Evolutionary conservation across 1,140 invertebrate genomes (phyloP).

Genomic region (Lucilia cuprina): DNA sequence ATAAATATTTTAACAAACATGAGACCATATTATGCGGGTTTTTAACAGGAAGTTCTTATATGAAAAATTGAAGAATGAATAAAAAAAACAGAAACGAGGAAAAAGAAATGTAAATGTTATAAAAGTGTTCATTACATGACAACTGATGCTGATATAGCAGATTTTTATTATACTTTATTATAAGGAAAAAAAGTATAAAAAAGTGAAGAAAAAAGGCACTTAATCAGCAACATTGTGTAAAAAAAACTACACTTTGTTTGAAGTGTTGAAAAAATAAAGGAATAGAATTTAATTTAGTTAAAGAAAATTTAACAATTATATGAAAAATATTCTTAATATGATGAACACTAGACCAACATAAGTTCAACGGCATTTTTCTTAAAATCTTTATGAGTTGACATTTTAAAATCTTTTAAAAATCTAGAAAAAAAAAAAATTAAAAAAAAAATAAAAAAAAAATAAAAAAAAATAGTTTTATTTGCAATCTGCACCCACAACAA

Average conservation of each 20-base stretch:
- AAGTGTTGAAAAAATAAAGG: background rate
- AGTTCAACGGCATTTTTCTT: too few species aligned
- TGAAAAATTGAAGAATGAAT: background rate
- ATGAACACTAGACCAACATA: too few species aligned
- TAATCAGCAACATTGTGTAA: background rate
- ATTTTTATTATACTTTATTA: background rate
- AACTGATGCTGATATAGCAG: constrained; percentile 1
- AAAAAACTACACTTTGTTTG: background rate
- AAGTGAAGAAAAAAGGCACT: background rate
- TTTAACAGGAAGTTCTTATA: constrained; percentile 8
- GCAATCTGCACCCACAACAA: too few species aligned
- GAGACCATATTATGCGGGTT: background rate
- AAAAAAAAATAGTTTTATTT: background rate
- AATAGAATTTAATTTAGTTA: too few species aligned
- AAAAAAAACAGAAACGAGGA: too few species aligned
- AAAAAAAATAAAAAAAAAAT: background rate
- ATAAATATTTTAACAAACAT: background rate
- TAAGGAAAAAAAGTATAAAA: background rate
- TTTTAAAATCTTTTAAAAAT: background rate
- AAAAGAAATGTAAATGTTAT: too few species aligned
- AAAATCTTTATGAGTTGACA: too few species aligned
- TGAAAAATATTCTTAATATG: too few species aligned
- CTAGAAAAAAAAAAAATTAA: background rate
- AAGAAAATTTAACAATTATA: too few species aligned
- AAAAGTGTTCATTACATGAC: background rate